Evolutionary conservation across 2,113 vertebrate species (phyloP).

Genomic region (Diphyllodes magnificus): DNA sequence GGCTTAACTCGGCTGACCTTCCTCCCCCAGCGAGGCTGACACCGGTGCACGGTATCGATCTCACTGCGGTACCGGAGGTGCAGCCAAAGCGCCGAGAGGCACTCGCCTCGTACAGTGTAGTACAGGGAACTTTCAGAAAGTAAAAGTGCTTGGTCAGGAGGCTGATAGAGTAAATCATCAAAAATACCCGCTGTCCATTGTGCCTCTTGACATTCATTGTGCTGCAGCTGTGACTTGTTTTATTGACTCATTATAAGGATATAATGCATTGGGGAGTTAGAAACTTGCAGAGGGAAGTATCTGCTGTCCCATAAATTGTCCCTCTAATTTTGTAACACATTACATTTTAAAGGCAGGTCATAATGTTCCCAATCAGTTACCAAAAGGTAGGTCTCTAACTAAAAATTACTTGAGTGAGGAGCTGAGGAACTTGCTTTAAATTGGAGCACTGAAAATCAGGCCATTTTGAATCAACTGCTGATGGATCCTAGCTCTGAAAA

Average conservation of each 20-base stretch:
- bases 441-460: constrained; percentile 7
- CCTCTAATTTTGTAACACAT: not conserved
- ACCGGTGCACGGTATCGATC: constrained; percentile 5
- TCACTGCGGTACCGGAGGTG: not conserved
- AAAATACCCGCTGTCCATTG: not conserved
- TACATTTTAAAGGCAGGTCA: constrained; percentile 26
- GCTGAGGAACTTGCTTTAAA: not conserved
- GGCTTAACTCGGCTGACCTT: not conserved
- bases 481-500: not conserved
- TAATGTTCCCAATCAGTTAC: constrained; percentile 15
- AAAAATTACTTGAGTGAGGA: constrained; percentile 5
- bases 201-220: constrained; percentile 20
- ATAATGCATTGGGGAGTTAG: constrained; percentile 28
- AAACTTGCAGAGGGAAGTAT: constrained; percentile 28
- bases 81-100: not conserved
- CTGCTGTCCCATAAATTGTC: constrained; percentile 49
- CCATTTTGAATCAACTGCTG: not conserved
- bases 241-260: constrained; percentile 61
- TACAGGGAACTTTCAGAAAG: constrained; percentile 14
- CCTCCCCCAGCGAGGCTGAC: not conserved
- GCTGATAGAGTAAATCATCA: constrained; percentile 31
- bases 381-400: constrained; percentile 26
- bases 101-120: not conserved
- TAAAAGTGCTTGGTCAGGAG: constrained; percentile 28
- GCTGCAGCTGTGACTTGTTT: constrained; percentile 38